phyloP scores from a whole-genome alignment of 92 coral and sea anemone genomes.

The Pocillopora grandis region DNA sequence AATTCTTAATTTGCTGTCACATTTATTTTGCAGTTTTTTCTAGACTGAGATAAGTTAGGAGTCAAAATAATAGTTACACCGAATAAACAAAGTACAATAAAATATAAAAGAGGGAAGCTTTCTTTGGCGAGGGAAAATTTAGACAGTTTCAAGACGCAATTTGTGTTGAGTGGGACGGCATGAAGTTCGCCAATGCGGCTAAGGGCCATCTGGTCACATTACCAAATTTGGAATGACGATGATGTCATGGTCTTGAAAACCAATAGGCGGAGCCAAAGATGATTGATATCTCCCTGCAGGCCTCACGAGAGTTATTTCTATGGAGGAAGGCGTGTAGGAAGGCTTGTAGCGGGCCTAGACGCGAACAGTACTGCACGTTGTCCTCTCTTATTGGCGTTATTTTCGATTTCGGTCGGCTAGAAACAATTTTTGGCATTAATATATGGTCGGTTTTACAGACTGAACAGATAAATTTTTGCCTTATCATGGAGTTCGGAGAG shows the following conservation, averaged over 20 bases:
- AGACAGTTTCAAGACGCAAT: not conserved
- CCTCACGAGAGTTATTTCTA: conserved; percentile 17
- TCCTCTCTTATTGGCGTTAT: not conserved
- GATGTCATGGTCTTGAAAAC: conserved; percentile 51
- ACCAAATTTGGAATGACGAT: conserved; percentile 48
- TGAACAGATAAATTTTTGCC: not conserved
- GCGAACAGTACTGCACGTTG: not conserved
- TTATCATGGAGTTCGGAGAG: conserved; percentile 57
- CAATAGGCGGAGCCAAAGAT: conserved; percentile 58
- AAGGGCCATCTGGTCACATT: not conserved
- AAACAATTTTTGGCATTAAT: not conserved
- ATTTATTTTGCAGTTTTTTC: not conserved
- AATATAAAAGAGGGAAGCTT: not conserved
- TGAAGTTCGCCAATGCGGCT: not conserved
- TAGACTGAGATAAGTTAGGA: not conserved
- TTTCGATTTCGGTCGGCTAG: not conserved
- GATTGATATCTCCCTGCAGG: conserved; percentile 51
- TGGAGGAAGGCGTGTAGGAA: conserved; percentile 33
- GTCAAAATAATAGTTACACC: not conserved
- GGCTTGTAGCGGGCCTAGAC: not conserved
- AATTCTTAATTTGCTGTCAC: not conserved
- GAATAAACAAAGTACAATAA: not conserved
- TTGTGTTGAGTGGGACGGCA: not conserved
- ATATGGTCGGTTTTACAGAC: not conserved
- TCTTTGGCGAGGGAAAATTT: not conserved